Percentiles rank a stretch among this genome's conserved stretches.
phyloP scores from a whole-genome alignment of 2,797 vertebrate genomes.

The Pelodytes ibericus region DNA sequence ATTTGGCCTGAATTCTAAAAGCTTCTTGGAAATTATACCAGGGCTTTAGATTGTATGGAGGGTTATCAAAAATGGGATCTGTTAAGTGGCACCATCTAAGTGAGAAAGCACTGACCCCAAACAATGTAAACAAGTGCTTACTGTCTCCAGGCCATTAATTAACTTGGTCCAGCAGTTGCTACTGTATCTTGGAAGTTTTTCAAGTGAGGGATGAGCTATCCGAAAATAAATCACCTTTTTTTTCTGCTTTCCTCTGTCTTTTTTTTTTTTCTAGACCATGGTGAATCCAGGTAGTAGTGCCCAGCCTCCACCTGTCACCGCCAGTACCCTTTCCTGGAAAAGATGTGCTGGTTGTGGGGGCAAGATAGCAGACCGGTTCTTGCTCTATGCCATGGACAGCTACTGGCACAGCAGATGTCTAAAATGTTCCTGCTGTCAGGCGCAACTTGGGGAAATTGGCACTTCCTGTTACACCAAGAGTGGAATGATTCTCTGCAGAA shows the following conservation, averaged over 20 bases:
- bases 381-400: constrained; percentile 98
- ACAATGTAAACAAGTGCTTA: constrained; percentile 31
- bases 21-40: not conserved
- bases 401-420: constrained; percentile 99
- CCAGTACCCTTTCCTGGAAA: constrained; percentile 95
- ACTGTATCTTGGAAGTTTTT: constrained; percentile 27
- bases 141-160: constrained; percentile 18
- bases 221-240: not conserved
- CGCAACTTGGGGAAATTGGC: constrained; percentile 97
- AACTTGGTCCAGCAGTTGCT: constrained; percentile 16
- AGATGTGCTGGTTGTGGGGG: constrained; percentile 95
- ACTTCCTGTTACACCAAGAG: constrained; percentile 98
- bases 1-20: too few species aligned
- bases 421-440: constrained; percentile 98
- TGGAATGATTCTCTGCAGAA: constrained; percentile 99
- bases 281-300: constrained; percentile 96
- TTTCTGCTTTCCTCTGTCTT: not conserved
- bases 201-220: not conserved
- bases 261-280: constrained; percentile 78
- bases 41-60: not conserved
- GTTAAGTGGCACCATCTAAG: constrained; percentile 38
- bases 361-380: constrained; percentile 97
- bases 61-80: constrained; percentile 17
- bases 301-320: constrained; percentile 89
- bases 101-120: constrained; percentile 34